These are phyloP conservation scores for Onthophagus sagittarius DNA, from an alignment of 2,888 invertebrate genomes.

Conservation along the genomic window DNA sequence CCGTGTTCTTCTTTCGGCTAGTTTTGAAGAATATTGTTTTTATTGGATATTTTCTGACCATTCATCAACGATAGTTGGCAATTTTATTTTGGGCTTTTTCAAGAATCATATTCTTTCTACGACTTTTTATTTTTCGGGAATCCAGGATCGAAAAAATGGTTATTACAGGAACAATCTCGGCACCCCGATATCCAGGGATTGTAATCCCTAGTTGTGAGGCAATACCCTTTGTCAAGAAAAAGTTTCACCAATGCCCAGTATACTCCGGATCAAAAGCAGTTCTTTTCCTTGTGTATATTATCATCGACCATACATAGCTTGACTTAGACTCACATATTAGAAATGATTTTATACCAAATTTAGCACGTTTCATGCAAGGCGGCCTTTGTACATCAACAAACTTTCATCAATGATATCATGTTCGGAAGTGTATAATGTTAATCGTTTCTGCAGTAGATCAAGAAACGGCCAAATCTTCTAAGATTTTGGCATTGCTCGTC, in stretches of 20 bases:
- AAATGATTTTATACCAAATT: slow-evolving; percentile 37
- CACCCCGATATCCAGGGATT: too few relatives aligned
- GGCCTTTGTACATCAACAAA: slow-evolving; percentile 34
- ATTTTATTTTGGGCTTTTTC: too few relatives aligned
- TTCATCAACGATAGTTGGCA: too few relatives aligned
- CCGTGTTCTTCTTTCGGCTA: too few relatives aligned
- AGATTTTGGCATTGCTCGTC: too few relatives aligned
- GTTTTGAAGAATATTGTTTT: too few relatives aligned
- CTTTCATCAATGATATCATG: slow-evolving; percentile 34
- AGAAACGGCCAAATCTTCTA: slow-evolving; percentile 27
- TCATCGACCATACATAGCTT: slow-evolving; percentile 29
- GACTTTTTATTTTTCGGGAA: too few relatives aligned
- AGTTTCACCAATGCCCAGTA: slow-evolving; percentile 2
- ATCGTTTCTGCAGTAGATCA: slow-evolving; percentile 18
- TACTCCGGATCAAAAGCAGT: slow-evolving; percentile 6
- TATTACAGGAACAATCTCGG: too few relatives aligned
- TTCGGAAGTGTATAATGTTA: slow-evolving; percentile 23
- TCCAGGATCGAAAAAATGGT: too few relatives aligned
- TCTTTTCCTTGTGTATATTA: slow-evolving; percentile 32
- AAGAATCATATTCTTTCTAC: too few relatives aligned
- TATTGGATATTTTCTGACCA: too few relatives aligned
- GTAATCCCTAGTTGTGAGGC: slow-evolving; percentile 22
- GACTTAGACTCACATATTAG: slow-evolving; percentile 35
- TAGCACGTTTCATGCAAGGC: slow-evolving; percentile 35
- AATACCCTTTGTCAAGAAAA: slow-evolving; percentile 20